Percentiles rank a stretch among this genome's conserved stretches.
Evolutionary conservation across 2,113 vertebrate species (phyloP).

Genomic region (Electrona antarctica): DNA sequence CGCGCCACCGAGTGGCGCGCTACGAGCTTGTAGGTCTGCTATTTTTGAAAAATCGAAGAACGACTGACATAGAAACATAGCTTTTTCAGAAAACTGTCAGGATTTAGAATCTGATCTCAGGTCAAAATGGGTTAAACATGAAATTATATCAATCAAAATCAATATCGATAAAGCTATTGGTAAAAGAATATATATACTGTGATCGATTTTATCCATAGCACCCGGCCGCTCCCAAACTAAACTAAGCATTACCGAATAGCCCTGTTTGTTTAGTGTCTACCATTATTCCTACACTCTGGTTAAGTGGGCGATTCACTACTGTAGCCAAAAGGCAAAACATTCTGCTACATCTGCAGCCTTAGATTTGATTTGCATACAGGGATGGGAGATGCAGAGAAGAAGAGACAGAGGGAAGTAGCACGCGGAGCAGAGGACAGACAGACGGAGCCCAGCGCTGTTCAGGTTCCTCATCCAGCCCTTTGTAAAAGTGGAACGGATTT

Average conservation of each 20-base stretch:
- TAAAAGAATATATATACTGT: no score
- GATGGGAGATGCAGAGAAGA: conserved; percentile 54
- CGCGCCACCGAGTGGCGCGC: no score
- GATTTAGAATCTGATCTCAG: no score
- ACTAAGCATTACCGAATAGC: conserved; percentile 66
- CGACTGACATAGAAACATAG: no score
- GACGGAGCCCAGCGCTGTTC: conserved; percentile 54
- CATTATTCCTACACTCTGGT: conserved; percentile 65
- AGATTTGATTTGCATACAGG: conserved; percentile 56
- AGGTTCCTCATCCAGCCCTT: conserved; percentile 73
- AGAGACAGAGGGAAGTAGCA: conserved; percentile 40
- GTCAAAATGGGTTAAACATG: no score
- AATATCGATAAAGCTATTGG: no score
- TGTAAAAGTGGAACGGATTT: conserved; percentile 82
- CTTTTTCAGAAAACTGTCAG: no score
- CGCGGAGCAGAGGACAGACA: conserved; percentile 56
- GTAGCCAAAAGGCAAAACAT: conserved; percentile 30
- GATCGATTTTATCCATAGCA: no score
- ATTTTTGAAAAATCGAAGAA: no score
- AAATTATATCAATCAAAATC: no score
- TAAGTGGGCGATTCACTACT: conserved; percentile 74
- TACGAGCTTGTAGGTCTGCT: no score
- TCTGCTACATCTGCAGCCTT: no score
- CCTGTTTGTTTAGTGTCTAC: conserved; percentile 67
- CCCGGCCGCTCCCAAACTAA: conserved; percentile 41